A percentile compares a stretch with the other conserved stretches of the same genome.
phyloP scores from a whole-genome alignment of 2,888 invertebrate species.

The Meandrusa payeni region DNA sequence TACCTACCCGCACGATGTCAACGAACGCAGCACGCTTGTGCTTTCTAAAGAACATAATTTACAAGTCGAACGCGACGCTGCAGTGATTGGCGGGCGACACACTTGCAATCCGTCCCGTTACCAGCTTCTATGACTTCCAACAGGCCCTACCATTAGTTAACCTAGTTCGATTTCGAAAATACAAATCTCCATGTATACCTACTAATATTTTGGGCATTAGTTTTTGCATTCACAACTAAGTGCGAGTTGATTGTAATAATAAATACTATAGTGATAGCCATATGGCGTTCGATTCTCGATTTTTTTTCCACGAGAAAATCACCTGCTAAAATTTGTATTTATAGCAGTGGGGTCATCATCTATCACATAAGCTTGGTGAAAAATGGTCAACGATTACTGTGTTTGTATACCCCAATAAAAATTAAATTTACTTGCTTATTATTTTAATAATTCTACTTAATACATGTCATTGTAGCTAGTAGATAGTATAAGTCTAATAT shows the following conservation, averaged over 20 bases:
- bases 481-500: background rate
- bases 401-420: no score
- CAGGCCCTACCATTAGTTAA: constrained; percentile 44
- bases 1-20: constrained; percentile 36
- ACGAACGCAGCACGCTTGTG: constrained; percentile 38
- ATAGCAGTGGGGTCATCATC: no score
- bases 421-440: no score
- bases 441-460: no score
- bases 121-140: constrained; percentile 32
- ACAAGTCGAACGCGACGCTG: constrained; percentile 41
- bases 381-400: no score
- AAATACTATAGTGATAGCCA: no score
- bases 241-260: no score
- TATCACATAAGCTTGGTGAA: no score
- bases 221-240: background rate
- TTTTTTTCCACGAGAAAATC: no score
- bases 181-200: background rate
- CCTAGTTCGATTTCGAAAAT: constrained; percentile 20
- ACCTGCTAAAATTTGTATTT: no score
- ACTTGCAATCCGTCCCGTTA: constrained; percentile 62
- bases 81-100: constrained; percentile 63
- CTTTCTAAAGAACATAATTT: constrained; percentile 57
- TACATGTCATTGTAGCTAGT: no score
- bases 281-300: no score
- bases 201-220: background rate